Conservation (phyloP, 2,797 vertebrate species). For the Discoglossus pictus region DNA sequence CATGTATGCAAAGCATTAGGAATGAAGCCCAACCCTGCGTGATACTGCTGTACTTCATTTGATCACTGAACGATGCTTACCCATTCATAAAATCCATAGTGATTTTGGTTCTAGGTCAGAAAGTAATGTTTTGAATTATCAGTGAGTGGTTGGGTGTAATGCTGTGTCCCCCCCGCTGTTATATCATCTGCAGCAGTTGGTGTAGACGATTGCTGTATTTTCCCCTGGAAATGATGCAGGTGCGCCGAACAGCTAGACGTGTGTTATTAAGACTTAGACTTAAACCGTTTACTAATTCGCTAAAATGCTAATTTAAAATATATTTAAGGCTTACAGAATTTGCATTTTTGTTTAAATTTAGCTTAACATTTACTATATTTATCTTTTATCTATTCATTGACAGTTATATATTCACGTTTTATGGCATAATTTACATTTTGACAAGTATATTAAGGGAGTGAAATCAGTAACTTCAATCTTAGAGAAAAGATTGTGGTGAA, state of each 20-base stretch:
- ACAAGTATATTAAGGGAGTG: too few species aligned
- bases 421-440: too few species aligned
- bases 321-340: conserved; percentile 5
- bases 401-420: too few species aligned
- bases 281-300: conserved; percentile 17
- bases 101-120: conserved; percentile 34
- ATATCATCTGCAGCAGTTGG: conserved; percentile 34
- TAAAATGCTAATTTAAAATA: conserved; percentile 6
- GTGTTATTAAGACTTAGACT: conserved; percentile 36
- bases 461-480: too few species aligned
- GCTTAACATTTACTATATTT: conserved; percentile 1
- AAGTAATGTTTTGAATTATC: conserved; percentile 39
- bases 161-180: conserved; percentile 26
- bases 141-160: conserved; percentile 27
- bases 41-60: conserved; percentile 13
- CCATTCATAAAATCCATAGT: conserved; percentile 39
- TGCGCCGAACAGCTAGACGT: conserved; percentile 32
- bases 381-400: too few species aligned
- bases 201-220: conserved; percentile 33
- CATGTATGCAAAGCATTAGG: not conserved
- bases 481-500: too few species aligned
- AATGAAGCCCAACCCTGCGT: not conserved
- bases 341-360: conserved; percentile 14
- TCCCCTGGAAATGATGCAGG: conserved; percentile 28
- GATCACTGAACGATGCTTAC: conserved; percentile 31